Evolutionary conservation across 2,888 invertebrate genomes (phyloP).

Genomic region (Cotesia congregata): DNA sequence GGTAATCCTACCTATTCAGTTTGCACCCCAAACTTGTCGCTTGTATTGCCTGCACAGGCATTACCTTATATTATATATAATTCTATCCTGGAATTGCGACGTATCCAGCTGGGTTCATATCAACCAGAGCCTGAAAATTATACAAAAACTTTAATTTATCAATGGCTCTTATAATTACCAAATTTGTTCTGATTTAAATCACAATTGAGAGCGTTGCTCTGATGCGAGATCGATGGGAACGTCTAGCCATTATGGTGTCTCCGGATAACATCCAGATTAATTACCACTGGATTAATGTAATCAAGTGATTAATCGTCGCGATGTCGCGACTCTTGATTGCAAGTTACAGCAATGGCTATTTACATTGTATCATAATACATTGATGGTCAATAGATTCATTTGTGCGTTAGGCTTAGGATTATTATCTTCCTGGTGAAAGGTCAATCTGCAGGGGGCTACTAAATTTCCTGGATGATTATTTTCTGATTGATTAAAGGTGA

Average conservation of each 20-base stretch:
- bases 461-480: too few relatives aligned
- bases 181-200: background rate
- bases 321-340: slow-evolving; percentile 51
- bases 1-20: slow-evolving; percentile 53
- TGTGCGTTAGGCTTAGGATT: too few relatives aligned
- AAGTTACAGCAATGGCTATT: background rate
- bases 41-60: slow-evolving; percentile 1
- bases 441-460: too few relatives aligned
- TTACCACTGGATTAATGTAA: slow-evolving; percentile 56
- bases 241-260: slow-evolving; percentile 42
- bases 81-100: background rate
- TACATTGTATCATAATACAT: too few relatives aligned
- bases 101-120: slow-evolving; percentile 1
- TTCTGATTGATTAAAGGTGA: too few relatives aligned
- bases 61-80: background rate
- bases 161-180: too few relatives aligned
- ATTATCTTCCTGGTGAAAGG: too few relatives aligned
- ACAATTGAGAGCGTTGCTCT: too few relatives aligned
- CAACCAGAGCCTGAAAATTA: slow-evolving; percentile 16
- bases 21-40: slow-evolving; percentile 32
- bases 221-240: slow-evolving; percentile 31
- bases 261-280: slow-evolving; percentile 45
- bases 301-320: slow-evolving; percentile 58
- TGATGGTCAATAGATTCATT: too few relatives aligned
- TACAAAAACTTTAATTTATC: background rate